These are phyloP conservation scores for Oscheius sp. DNA, from an alignment of 1,140 invertebrate genomes.

Conservation along the genomic window DNA sequence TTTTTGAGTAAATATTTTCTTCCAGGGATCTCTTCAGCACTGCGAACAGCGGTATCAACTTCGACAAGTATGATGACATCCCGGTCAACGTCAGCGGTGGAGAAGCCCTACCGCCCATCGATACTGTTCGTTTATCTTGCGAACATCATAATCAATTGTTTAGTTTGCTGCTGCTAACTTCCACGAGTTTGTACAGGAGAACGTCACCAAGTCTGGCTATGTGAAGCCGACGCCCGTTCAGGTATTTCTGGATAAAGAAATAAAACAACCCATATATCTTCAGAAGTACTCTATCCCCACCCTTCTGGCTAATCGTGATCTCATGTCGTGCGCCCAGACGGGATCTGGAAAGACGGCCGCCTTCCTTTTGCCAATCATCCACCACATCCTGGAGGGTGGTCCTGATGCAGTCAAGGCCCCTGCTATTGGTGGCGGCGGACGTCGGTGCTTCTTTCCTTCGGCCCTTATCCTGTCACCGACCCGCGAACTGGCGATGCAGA, in stretches of 20 bases:
- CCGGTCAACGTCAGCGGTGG: constrained; percentile 97
- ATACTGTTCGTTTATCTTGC: constrained; percentile 37
- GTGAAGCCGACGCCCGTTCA: constrained; percentile 58
- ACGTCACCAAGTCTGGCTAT: constrained; percentile 58
- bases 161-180: constrained; percentile 55
- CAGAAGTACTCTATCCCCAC: constrained; percentile 90
- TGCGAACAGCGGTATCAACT: constrained; percentile 79
- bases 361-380: constrained; percentile 90
- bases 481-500: constrained; percentile 86
- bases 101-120: constrained; percentile 80
- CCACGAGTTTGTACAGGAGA: constrained; percentile 56
- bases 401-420: constrained; percentile 21
- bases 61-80: constrained; percentile 99
- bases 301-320: constrained; percentile 78
- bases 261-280: background rate
- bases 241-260: constrained; percentile 6
- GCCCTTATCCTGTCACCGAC: constrained; percentile 91
- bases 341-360: constrained; percentile 86
- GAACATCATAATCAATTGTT: background rate
- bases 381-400: constrained; percentile 75
- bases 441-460: constrained; percentile 87
- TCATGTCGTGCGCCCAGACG: constrained; percentile 93
- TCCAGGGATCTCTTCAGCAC: constrained; percentile 21
- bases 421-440: constrained; percentile 57
- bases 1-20: background rate